These are phyloP conservation scores for Delphinapterus leucas DNA, from an alignment of 2,113 vertebrate genomes.

Conservation along the genomic window DNA sequence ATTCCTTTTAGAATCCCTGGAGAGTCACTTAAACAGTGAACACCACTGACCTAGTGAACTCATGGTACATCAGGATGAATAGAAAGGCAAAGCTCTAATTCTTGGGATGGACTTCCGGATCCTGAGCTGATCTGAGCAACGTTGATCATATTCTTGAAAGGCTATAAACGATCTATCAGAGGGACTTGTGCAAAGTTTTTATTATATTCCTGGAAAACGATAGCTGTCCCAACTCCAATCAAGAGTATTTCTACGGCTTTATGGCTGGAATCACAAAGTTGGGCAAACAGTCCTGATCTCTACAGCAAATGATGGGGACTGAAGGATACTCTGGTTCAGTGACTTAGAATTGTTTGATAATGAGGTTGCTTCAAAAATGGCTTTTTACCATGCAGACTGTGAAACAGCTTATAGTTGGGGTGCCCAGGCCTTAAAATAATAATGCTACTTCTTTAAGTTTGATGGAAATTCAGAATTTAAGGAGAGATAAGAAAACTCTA, in stretches of 20 bases:
- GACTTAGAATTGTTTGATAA: constrained; percentile 1
- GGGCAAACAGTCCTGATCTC: background rate
- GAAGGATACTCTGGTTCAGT: background rate
- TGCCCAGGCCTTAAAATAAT: constrained; percentile 13
- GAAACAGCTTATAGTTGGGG: background rate
- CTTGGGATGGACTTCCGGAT: background rate
- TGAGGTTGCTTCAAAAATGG: background rate
- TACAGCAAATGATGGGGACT: background rate
- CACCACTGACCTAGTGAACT: background rate
- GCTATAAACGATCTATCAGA: background rate
- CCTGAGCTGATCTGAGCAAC: background rate
- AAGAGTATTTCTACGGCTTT: background rate
- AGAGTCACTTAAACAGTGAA: background rate
- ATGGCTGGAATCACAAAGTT: background rate
- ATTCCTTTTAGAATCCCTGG: background rate
- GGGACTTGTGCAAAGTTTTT: background rate
- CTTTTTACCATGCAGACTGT: background rate
- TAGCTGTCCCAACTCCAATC: background rate
- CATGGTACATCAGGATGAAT: background rate
- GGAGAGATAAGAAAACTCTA: background rate
- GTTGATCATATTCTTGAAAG: background rate
- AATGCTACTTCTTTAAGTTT: background rate
- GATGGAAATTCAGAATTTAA: constrained; percentile 11
- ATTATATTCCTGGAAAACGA: background rate
- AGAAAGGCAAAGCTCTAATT: background rate